These are phyloP conservation scores for Leptinotarsa haldemani DNA, from an alignment of 2,888 invertebrate genomes.

Conservation along the genomic window DNA sequence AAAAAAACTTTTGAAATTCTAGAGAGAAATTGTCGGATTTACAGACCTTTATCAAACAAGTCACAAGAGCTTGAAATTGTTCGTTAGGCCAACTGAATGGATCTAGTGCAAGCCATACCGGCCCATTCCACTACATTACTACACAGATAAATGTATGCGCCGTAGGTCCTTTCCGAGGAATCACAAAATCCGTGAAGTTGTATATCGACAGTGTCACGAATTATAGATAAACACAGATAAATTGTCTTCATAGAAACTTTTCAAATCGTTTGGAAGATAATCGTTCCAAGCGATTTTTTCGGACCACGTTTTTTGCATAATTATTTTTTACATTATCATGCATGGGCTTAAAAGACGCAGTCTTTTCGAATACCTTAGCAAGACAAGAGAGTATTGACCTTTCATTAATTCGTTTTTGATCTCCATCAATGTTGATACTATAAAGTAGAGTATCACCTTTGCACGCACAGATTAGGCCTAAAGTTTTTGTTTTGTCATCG, in stretches of 20 bases:
- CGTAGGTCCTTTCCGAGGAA: too few relatives aligned
- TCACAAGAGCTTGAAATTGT: neutral
- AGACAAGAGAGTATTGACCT: neutral
- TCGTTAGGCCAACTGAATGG: conserved; percentile 19
- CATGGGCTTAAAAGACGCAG: conserved; percentile 5
- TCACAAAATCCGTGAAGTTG: too few relatives aligned
- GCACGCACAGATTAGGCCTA: conserved; percentile 7
- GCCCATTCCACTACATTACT: conserved; percentile 43
- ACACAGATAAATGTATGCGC: too few relatives aligned
- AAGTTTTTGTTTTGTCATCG: conserved; percentile 11
- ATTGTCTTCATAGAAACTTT: conserved; percentile 8
- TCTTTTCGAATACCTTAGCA: conserved; percentile 18
- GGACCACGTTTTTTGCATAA: conserved; percentile 13
- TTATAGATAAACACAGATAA: conserved; percentile 7
- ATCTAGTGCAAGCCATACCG: conserved; percentile 25
- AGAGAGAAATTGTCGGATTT: too few relatives aligned
- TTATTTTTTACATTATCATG: conserved; percentile 13
- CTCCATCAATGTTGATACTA: neutral
- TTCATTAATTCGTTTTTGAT: neutral
- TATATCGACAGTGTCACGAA: neutral
- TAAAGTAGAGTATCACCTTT: neutral
- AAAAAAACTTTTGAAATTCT: too few relatives aligned
- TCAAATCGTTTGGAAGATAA: conserved; percentile 1
- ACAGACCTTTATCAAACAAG: conserved; percentile 21
- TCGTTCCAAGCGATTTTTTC: conserved; percentile 12